phyloP scores from a whole-genome alignment of 2,797 vertebrate species.

The Acanthornis magna region DNA sequence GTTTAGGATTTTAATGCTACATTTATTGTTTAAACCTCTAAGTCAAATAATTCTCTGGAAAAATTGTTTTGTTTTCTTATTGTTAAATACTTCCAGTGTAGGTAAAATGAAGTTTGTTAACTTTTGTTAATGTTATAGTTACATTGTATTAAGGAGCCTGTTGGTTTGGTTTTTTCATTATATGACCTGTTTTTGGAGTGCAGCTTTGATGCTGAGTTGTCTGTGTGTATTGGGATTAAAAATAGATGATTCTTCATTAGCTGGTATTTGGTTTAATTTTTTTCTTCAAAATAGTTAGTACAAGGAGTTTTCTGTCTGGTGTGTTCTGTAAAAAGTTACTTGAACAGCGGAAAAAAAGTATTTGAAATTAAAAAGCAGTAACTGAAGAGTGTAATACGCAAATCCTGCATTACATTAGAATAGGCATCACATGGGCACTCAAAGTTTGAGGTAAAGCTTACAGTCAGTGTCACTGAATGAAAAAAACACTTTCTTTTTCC shows the following conservation, averaged over 20 bases:
- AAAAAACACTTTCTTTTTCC: background rate
- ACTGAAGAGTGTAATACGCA: background rate
- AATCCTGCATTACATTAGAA: background rate
- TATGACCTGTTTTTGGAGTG: background rate
- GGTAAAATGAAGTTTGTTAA: background rate
- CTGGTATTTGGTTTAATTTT: background rate
- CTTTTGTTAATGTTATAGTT: background rate
- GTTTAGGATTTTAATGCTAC: background rate
- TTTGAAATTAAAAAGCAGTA: background rate
- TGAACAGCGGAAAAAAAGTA: background rate
- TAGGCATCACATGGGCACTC: background rate
- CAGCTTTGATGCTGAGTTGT: background rate
- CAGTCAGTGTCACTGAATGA: background rate
- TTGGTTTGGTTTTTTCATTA: background rate
- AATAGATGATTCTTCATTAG: background rate
- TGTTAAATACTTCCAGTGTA: background rate
- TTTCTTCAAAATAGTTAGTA: background rate
- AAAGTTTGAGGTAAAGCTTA: background rate
- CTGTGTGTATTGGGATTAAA: background rate
- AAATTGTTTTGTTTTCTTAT: background rate
- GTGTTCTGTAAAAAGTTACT: background rate
- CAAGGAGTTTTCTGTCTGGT: background rate
- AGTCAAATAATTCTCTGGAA: background rate
- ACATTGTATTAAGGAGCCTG: background rate
- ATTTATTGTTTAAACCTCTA: background rate